A percentile compares a stretch with the other conserved stretches of the same genome.
phyloP scores from a whole-genome alignment of 2,113 vertebrate species.

The Cairina moschata region DNA sequence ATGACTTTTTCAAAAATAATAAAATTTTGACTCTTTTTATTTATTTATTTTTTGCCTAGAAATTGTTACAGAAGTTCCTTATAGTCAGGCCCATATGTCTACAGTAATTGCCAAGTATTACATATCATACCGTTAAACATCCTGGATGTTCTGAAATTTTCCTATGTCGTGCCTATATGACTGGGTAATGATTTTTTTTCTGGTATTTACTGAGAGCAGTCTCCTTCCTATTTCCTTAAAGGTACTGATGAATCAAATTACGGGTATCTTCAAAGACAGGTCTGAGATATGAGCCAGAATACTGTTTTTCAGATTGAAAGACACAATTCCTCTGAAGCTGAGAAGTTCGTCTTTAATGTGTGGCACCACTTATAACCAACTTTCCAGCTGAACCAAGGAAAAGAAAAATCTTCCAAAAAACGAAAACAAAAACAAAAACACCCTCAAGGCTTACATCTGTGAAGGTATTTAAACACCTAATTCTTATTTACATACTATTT shows the following conservation, averaged over 20 bases:
- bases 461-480: not conserved
- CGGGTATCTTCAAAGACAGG: not conserved
- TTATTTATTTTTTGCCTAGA: not conserved
- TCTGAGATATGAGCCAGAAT: not conserved
- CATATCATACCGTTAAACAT: not conserved
- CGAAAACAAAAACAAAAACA: not conserved
- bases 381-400: not conserved
- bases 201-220: not conserved
- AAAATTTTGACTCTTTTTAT: not conserved
- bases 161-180: not conserved
- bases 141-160: not conserved
- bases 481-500: not conserved
- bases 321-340: not conserved
- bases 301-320: not conserved
- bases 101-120: not conserved
- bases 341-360: not conserved
- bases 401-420: not conserved
- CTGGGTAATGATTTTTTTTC: not conserved
- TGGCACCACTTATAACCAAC: not conserved
- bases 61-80: not conserved
- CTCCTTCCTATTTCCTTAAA: conserved; percentile 10
- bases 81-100: not conserved
- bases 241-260: not conserved
- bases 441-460: not conserved
- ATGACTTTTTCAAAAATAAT: not conserved